Base-by-base conservation (phyloP, 2,888 invertebrate genomes). In the Iphiclides podalirius region DNA sequence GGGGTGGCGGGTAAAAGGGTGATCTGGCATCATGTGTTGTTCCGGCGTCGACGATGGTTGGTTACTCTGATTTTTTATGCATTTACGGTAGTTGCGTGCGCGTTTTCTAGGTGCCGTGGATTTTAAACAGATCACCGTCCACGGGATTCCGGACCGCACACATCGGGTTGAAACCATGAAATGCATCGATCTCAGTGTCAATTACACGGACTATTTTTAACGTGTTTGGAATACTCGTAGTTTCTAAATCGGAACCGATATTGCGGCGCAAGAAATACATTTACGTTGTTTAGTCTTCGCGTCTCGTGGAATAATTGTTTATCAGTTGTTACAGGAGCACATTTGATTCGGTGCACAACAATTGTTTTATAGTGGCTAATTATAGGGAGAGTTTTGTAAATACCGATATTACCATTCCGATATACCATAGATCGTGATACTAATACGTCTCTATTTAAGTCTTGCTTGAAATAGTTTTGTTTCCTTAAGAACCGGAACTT, bases 191-290 rank as follows among this genome's bases (percentile, higher is more conserved):
- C 67, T 61, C 65, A 63, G 72, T 76, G 72, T 79, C 79, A 79
- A 79, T 79, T 77, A 77, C 71, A 54, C 53, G 23, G 53, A 59
- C 66, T 79, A 77, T 77, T 77, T 78, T 72, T 76, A 69, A 63
- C 60, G 40, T 48, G 56, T 55, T 55, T 51, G 38, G 44, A 58
- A 60, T 47, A 51, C 57, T n/a, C n/a, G n/a, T n/a, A n/a, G n/a
- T 51, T 54, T 56, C 55, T 58, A 58, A 55, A 59, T 55, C 48
- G 47, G 40, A 42, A 11, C 38, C 26, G 33, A 38, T 52, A 48
- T 45, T 17, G 38, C 45, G 14, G 7, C 17, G 20, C 43, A 11
- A 40, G 36, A n/a, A 31, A n/a, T 42, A 47, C 41, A 28, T 44
- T 45, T 43, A 26, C 34, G 34, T 44, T 50, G 47, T 47, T 47